Percentiles rank a stretch among this genome's conserved stretches.
Evolutionary conservation across 2,797 vertebrate genomes (phyloP).

Genomic region (Melanotaenia trifasciata): DNA sequence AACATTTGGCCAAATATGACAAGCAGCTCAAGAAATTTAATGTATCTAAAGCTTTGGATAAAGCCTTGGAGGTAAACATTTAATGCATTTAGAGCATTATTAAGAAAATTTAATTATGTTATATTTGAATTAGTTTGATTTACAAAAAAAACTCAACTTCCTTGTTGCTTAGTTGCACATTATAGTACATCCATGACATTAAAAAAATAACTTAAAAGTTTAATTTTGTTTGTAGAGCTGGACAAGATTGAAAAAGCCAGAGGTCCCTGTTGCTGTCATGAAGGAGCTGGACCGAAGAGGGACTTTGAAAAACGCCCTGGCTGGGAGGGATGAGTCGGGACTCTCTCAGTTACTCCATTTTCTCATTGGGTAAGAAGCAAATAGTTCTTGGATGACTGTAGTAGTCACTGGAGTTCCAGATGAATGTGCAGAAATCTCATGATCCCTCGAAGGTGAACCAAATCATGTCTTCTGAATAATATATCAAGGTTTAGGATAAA

Average conservation of each 20-base stretch:
- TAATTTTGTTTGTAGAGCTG: slow-evolving; percentile 74
- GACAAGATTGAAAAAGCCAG: slow-evolving; percentile 83
- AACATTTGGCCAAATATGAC: slow-evolving; percentile 91
- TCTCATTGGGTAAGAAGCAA: slow-evolving; percentile 86
- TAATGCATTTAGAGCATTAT: not conserved
- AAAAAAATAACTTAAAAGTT: not conserved
- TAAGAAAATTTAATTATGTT: rapidly evolving
- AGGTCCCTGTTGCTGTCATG: slow-evolving; percentile 92
- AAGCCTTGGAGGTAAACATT: slow-evolving; percentile 86
- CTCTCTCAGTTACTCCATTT: slow-evolving; percentile 89
- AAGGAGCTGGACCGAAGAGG: slow-evolving; percentile 95
- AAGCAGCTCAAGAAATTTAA: slow-evolving; percentile 90
- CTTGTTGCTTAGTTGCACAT: not conserved
- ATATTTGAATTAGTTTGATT: not conserved
- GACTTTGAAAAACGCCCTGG: slow-evolving; percentile 92
- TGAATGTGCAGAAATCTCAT: not conserved
- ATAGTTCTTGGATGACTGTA: not conserved
- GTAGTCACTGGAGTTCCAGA: not conserved
- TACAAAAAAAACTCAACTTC: not conserved
- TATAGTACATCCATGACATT: not conserved
- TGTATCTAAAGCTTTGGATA: slow-evolving; percentile 93
- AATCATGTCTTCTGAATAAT: not conserved
- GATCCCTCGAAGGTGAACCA: not conserved
- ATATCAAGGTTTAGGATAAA: not conserved
- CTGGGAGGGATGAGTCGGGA: slow-evolving; percentile 91